Conservation (phyloP, 2,888 invertebrate genomes). For the Pardosa pseudoannulata region DNA sequence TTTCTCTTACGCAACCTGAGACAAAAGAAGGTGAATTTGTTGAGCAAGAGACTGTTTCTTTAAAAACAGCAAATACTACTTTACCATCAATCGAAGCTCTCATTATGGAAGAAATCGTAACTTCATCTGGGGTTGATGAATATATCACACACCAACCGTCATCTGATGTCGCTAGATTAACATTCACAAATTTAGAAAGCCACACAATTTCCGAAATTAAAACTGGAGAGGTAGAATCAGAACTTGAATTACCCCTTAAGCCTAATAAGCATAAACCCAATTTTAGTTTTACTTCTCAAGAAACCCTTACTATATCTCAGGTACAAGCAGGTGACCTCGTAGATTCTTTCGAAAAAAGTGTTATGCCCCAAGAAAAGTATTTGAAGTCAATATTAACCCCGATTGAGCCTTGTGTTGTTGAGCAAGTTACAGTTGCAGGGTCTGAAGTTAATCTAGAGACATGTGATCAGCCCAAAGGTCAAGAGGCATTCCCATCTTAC, state of each 20-base stretch:
- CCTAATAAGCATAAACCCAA: slow-evolving; percentile 74
- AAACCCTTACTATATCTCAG: slow-evolving; percentile 73
- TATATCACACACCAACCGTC: slow-evolving; percentile 22
- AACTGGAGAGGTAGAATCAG: slow-evolving; percentile 63
- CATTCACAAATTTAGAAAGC: slow-evolving; percentile 49
- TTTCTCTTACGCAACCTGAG: slow-evolving; percentile 66
- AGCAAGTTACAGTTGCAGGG: slow-evolving; percentile 54
- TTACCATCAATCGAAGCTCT: slow-evolving; percentile 73
- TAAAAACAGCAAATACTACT: slow-evolving; percentile 65
- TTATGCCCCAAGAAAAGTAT: slow-evolving; percentile 46
- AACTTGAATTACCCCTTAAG: slow-evolving; percentile 73
- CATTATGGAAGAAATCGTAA: slow-evolving; percentile 51
- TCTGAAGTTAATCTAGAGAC: slow-evolving; percentile 53
- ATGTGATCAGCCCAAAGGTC: neutral
- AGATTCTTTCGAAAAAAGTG: slow-evolving; percentile 41
- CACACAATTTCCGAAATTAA: slow-evolving; percentile 72
- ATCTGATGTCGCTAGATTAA: slow-evolving; percentile 27
- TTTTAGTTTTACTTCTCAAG: slow-evolving; percentile 69
- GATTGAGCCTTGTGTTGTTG: slow-evolving; percentile 50
- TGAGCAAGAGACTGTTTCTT: slow-evolving; percentile 75
- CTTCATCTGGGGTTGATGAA: slow-evolving; percentile 30
- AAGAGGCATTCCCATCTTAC: slow-evolving; percentile 47
- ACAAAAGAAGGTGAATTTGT: slow-evolving; percentile 55
- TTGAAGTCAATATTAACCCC: slow-evolving; percentile 36
- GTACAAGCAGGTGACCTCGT: slow-evolving; percentile 54